phyloP scores from a whole-genome alignment of 1,140 invertebrate species.

The Chrysopa pallens region DNA sequence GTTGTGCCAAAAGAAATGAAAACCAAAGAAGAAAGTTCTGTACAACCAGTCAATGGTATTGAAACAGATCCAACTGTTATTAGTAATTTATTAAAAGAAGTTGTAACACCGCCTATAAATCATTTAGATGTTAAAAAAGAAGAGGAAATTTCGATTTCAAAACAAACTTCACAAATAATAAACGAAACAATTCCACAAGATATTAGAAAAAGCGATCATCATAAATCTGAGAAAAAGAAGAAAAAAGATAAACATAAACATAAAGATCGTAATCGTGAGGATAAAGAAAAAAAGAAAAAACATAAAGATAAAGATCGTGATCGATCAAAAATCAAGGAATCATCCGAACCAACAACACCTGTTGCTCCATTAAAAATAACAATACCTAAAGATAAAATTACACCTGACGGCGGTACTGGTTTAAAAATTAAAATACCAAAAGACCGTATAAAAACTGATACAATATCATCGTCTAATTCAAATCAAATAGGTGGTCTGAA shows the following conservation, averaged over 20 bases:
- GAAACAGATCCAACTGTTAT: conserved; percentile 19
- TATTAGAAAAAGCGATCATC: conserved; percentile 12
- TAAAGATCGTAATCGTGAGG: conserved; percentile 28
- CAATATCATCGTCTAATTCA: conserved; percentile 11
- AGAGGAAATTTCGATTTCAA: neutral
- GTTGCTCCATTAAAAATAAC: conserved; percentile 39
- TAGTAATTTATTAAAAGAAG: conserved; percentile 19
- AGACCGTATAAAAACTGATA: conserved; percentile 29
- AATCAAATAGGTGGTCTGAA: conserved; percentile 23
- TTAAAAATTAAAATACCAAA: conserved; percentile 47
- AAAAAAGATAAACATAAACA: conserved; percentile 44
- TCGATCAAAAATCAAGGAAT: conserved; percentile 9
- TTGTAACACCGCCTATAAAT: conserved; percentile 8
- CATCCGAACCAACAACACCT: conserved; percentile 8
- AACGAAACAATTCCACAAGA: too few relatives aligned
- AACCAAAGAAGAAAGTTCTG: conserved; percentile 19
- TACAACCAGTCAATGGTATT: conserved; percentile 17
- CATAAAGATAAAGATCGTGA: conserved; percentile 29
- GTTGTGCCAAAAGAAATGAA: conserved; percentile 17
- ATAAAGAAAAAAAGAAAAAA: conserved; percentile 30
- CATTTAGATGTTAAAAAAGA: conserved; percentile 10
- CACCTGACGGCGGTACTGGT: conserved; percentile 13
- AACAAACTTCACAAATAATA: too few relatives aligned
- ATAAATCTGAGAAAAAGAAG: conserved; percentile 38
- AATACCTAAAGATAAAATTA: conserved; percentile 42